These are phyloP conservation scores for Drosophila flavopinicola DNA, from an alignment of 2,888 invertebrate genomes.

Conservation along the genomic window DNA sequence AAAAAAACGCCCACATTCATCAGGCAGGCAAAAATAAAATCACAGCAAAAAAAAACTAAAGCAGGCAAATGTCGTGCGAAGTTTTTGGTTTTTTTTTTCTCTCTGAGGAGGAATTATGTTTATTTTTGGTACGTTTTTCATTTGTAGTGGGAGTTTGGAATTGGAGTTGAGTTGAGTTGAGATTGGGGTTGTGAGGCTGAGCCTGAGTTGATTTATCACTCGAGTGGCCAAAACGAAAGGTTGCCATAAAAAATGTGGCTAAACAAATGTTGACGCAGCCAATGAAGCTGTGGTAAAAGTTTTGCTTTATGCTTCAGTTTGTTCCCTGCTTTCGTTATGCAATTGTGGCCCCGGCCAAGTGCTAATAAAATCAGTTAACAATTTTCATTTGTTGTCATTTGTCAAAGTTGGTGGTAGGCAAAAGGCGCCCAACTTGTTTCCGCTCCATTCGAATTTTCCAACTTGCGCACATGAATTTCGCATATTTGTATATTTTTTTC, in stretches of 20 bases:
- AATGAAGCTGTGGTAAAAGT: constrained; percentile 61
- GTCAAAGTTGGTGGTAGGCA: constrained; percentile 43
- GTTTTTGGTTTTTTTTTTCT: constrained; percentile 27
- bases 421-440: constrained; percentile 35
- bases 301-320: constrained; percentile 38
- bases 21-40: constrained; percentile 8
- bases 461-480: constrained; percentile 28
- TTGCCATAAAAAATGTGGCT: constrained; percentile 69
- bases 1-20: constrained; percentile 31
- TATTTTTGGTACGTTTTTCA: constrained; percentile 27
- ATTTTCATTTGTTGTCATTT: constrained; percentile 63
- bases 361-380: constrained; percentile 72
- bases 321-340: constrained; percentile 54
- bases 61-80: constrained; percentile 66
- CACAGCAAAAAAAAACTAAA: constrained; percentile 24
- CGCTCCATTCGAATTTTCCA: constrained; percentile 55
- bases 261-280: constrained; percentile 68
- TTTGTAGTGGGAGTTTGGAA: constrained; percentile 49
- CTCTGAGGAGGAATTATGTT: constrained; percentile 41
- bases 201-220: constrained; percentile 72
- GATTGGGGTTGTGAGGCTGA: constrained; percentile 2
- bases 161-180: constrained; percentile 42
- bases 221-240: constrained; percentile 65
- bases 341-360: constrained; percentile 56
- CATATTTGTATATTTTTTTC: constrained; percentile 62